A percentile compares a stretch with the other conserved stretches of the same genome.
These are phyloP conservation scores for Hormiphora californensis DNA, from an alignment of 37 sponge, comb jelly and placozoan genomes.

Conservation along the genomic window DNA sequence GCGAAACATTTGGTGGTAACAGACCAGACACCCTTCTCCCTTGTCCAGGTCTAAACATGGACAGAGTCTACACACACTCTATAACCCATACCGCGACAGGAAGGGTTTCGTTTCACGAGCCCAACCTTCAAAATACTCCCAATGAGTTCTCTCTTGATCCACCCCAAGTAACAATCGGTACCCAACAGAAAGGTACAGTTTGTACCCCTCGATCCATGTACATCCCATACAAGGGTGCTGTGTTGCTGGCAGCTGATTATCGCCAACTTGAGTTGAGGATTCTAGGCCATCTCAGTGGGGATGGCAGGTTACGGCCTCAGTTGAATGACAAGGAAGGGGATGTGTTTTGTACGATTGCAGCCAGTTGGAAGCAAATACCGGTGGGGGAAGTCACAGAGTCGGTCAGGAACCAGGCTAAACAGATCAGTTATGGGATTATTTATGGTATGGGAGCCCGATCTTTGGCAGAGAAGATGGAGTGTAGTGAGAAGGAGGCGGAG, in stretches of 20 bases:
- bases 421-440: slow-evolving; percentile 94
- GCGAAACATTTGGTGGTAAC: too few relatives aligned
- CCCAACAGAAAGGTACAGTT: slow-evolving; percentile 53
- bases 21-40: slow-evolving; percentile 80
- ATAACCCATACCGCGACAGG: slow-evolving; percentile 88
- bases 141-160: slow-evolving; percentile 71
- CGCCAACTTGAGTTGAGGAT: slow-evolving; percentile 93
- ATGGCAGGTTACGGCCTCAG: slow-evolving; percentile 60
- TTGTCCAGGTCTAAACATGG: slow-evolving; percentile 41
- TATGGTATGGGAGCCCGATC: slow-evolving; percentile 89
- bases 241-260: slow-evolving; percentile 89
- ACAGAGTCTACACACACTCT: slow-evolving; percentile 14
- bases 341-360: slow-evolving; percentile 86
- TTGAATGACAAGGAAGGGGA: slow-evolving; percentile 74
- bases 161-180: background rate
- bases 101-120: slow-evolving; percentile 69
- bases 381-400: slow-evolving; percentile 57
- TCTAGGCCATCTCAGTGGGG: slow-evolving; percentile 83
- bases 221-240: slow-evolving; percentile 60
- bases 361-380: slow-evolving; percentile 66
- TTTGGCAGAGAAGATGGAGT: slow-evolving; percentile 73
- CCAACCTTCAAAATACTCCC: slow-evolving; percentile 87
- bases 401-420: slow-evolving; percentile 85
- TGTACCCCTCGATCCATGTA: slow-evolving; percentile 81
- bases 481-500: slow-evolving; percentile 74